A percentile compares a stretch with the other conserved stretches of the same genome.
phyloP scores from a whole-genome alignment of 2,888 invertebrate genomes.

The Dryobotodes eremita region DNA sequence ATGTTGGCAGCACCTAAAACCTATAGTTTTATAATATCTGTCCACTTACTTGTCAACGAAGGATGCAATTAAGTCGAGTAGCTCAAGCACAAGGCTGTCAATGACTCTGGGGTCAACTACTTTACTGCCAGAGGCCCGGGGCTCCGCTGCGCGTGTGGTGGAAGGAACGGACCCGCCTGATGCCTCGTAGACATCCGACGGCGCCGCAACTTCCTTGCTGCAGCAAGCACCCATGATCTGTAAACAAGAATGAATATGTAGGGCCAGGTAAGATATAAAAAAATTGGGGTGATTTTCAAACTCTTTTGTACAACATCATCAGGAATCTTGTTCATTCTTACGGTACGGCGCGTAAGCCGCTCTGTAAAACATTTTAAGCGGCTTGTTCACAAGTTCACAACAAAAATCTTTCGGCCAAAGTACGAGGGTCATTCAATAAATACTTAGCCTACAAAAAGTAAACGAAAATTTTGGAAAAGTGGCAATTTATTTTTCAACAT shows the following conservation, averaged over 20 bases:
- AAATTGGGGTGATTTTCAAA: background rate
- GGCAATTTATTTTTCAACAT: too few species aligned
- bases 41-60: slow-evolving; percentile 94
- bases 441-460: too few species aligned
- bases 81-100: slow-evolving; percentile 95
- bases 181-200: slow-evolving; percentile 87
- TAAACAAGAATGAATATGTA: slow-evolving; percentile 6
- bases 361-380: background rate
- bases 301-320: background rate
- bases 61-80: slow-evolving; percentile 94
- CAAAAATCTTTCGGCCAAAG: background rate
- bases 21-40: background rate
- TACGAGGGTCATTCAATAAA: too few species aligned
- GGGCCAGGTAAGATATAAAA: too few species aligned
- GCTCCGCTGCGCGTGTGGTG: slow-evolving; percentile 67
- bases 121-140: slow-evolving; percentile 65
- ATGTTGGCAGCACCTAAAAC: background rate
- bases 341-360: too few species aligned
- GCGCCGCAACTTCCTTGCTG: slow-evolving; percentile 92
- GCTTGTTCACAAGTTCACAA: too few species aligned
- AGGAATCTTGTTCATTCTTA: background rate
- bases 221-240: slow-evolving; percentile 94
- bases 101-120: slow-evolving; percentile 87
- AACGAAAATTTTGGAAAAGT: too few species aligned
- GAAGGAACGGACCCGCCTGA: slow-evolving; percentile 65